Base-by-base conservation (phyloP, 2,797 vertebrate species). In the Oryzias dopingdopingensis region DNA sequence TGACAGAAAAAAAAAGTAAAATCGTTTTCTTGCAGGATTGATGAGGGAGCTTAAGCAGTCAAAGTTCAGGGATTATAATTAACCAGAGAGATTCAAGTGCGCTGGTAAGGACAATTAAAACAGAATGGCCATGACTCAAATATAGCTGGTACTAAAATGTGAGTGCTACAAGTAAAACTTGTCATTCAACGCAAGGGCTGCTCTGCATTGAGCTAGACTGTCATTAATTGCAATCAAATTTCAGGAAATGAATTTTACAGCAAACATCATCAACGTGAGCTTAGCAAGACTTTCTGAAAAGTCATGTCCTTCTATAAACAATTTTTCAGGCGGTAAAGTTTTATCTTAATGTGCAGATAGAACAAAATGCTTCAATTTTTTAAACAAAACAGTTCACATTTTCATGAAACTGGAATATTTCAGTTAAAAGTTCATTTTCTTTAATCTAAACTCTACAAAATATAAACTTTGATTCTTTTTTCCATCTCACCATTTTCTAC, bases 81-180 rank as follows among this genome's bases (percentile, higher is more conserved):
- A 67, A 68, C 62, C 49, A 52, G 56, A 72, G 42, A 51, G 44
- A 48, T 29, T 47, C 16, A 40, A 49, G 40, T 18, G 23, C 15
- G 44, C 62, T 53, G 26, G 47, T 0, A 49, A 65, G 69, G 62
- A 56, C 49, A 64, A 67, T 79, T 73, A 72, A 70, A 73, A 54
- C 3, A 3, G 26, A 72, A 63, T 45, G 22, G 52, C 52, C 48
- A 42, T 32, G 45, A 61, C 23, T 70, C 26, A 29, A n/a, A 53
- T 62, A 42, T 18, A 14, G 17, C n/a, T 16, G 14, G 53, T 20
- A 51, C 14, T 56, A 40, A 64, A 20, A 46, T 41, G n/a, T 37
- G 44, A 46, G 13, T 2, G 54, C 22, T 22, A 32, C 14, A 42
- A 10, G 37, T 29, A 57, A 42, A 52, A 16, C 12, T 13, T 23